A percentile compares a stretch with the other conserved stretches of the same genome.
These are phyloP conservation scores for Anoncus sp. DNA, from an alignment of 2,888 invertebrate species.

Conservation along the genomic window DNA sequence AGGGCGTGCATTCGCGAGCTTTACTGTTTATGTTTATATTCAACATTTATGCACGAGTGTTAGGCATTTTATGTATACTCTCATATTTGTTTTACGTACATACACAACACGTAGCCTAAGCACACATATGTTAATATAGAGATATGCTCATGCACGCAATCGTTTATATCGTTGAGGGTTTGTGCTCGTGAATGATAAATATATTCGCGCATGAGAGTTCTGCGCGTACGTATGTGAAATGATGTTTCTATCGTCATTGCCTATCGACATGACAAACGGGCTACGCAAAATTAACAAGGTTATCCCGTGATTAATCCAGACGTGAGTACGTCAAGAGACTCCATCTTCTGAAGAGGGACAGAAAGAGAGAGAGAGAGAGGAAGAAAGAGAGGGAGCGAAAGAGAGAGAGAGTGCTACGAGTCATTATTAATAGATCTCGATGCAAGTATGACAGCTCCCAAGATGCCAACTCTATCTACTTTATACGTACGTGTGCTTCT, in stretches of 20 bases:
- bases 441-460: slow-evolving; percentile 43
- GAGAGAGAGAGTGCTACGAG: slow-evolving; percentile 14
- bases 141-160: neutral
- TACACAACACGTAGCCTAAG: slow-evolving; percentile 14
- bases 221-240: neutral
- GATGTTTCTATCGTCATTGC: slow-evolving; percentile 51
- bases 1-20: neutral
- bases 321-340: slow-evolving; percentile 48
- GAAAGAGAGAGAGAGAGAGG: slow-evolving; percentile 12
- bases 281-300: slow-evolving; percentile 73
- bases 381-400: slow-evolving; percentile 14
- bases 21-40: slow-evolving; percentile 33
- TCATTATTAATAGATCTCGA: slow-evolving; percentile 59
- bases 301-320: slow-evolving; percentile 74
- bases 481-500: slow-evolving; percentile 4
- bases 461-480: slow-evolving; percentile 10
- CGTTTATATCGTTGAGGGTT: slow-evolving; percentile 30
- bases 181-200: slow-evolving; percentile 54
- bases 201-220: slow-evolving; percentile 16
- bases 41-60: slow-evolving; percentile 45
- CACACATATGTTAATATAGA: neutral
- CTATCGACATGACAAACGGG: slow-evolving; percentile 66
- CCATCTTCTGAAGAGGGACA: slow-evolving; percentile 5
- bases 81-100: slow-evolving; percentile 44
- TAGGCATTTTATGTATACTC: slow-evolving; percentile 11